Conservation (phyloP, 2,888 invertebrate species). For the Lymantria monacha region DNA sequence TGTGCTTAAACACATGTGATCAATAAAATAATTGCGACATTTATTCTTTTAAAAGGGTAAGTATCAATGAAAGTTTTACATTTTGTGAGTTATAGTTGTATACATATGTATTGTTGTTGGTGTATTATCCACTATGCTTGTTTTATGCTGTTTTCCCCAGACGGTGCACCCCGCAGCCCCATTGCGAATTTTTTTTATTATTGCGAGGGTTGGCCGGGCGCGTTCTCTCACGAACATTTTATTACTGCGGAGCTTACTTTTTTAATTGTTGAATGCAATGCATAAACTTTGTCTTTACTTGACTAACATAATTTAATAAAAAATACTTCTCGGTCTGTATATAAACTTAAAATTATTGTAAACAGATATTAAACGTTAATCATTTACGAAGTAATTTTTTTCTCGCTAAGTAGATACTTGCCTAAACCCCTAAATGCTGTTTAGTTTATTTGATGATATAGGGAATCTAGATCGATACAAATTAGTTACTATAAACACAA, state of each 20-base stretch:
- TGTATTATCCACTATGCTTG: conserved; percentile 25
- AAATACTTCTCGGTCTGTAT: too few species aligned
- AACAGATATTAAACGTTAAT: too few species aligned
- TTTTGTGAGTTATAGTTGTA: conserved; percentile 13
- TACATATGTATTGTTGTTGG: conserved; percentile 21
- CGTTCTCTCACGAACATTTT: conserved; percentile 52
- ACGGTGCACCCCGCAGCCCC: conserved; percentile 54
- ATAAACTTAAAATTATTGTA: too few species aligned
- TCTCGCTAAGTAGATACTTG: too few species aligned
- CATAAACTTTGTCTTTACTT: conserved; percentile 3
- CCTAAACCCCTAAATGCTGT: too few species aligned
- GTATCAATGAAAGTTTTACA: conserved; percentile 61
- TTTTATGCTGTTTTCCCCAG: conserved; percentile 37
- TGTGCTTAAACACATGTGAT: conserved; percentile 72
- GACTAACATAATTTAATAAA: background rate
- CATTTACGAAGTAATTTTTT: too few species aligned
- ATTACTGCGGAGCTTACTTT: conserved; percentile 57
- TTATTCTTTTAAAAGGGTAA: conserved; percentile 59
- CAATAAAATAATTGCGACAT: conserved; percentile 55
- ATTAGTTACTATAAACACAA: too few species aligned
- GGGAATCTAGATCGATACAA: too few species aligned
- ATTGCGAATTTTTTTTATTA: conserved; percentile 49
- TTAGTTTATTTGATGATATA: too few species aligned
- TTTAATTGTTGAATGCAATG: conserved; percentile 23
- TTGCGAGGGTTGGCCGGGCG: conserved; percentile 60